Conservation (phyloP, 1,140 invertebrate species). For the Lordiphosa collinella region DNA sequence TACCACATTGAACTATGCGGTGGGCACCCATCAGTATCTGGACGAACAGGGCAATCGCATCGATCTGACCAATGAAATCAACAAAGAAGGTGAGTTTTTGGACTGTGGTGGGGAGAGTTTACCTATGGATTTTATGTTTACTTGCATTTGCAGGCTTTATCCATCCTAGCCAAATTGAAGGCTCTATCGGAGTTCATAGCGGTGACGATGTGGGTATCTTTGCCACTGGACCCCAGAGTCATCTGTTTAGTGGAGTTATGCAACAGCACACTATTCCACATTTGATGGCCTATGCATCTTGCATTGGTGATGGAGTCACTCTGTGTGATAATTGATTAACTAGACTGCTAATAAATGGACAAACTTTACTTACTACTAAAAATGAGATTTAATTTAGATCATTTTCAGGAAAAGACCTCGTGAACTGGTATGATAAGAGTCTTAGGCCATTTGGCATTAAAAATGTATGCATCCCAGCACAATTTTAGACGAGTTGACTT, state of each 20-base stretch:
- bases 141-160: slow-evolving; percentile 53
- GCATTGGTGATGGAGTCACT: slow-evolving; percentile 79
- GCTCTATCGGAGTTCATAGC: slow-evolving; percentile 82
- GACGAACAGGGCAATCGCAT: slow-evolving; percentile 43
- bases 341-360: neutral
- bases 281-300: slow-evolving; percentile 85
- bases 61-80: slow-evolving; percentile 40
- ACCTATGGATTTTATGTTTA: neutral
- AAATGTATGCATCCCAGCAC: too few species aligned
- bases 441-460: too few species aligned
- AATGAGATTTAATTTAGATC: neutral
- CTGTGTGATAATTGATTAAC: slow-evolving; percentile 40
- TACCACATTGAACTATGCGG: slow-evolving; percentile 87
- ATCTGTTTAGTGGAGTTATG: slow-evolving; percentile 86
- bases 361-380: neutral
- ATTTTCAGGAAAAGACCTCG: too few species aligned
- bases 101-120: slow-evolving; percentile 1
- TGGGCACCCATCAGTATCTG: slow-evolving; percentile 83
- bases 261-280: slow-evolving; percentile 90
- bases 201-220: slow-evolving; percentile 86
- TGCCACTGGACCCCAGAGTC: slow-evolving; percentile 84
- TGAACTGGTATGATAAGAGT: too few species aligned
- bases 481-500: too few species aligned
- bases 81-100: slow-evolving; percentile 18
- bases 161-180: slow-evolving; percentile 80